A percentile compares a stretch with the other conserved stretches of the same genome.
Conservation (phyloP, 2,888 invertebrate species). For the Phaonia tiefii region DNA sequence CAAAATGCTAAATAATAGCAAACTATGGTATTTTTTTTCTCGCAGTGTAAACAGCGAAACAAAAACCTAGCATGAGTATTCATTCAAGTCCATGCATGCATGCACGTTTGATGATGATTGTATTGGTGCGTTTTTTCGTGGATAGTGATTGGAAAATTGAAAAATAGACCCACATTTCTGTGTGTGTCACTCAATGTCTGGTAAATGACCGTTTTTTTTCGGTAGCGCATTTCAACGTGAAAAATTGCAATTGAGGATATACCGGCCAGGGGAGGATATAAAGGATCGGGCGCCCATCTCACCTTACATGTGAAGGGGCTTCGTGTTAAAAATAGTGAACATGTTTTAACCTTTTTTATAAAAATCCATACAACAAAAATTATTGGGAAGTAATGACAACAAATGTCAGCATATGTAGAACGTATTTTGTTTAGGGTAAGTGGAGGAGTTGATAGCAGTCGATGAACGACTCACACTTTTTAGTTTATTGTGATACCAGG, state of each 20-base stretch:
- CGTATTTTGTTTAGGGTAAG: too few relatives aligned
- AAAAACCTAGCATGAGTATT: neutral
- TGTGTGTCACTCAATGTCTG: slow-evolving; percentile 25
- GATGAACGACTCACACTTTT: too few relatives aligned
- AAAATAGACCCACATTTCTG: slow-evolving; percentile 22
- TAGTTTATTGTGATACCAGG: too few relatives aligned
- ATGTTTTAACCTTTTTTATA: too few relatives aligned
- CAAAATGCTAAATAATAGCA: neutral
- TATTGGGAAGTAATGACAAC: too few relatives aligned
- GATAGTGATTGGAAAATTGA: slow-evolving; percentile 42
- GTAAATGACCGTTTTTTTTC: slow-evolving; percentile 11
- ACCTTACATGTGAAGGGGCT: too few relatives aligned
- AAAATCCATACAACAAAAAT: too few relatives aligned
- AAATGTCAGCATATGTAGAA: too few relatives aligned
- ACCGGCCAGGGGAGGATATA: too few relatives aligned
- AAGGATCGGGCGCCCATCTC: too few relatives aligned
- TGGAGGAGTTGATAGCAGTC: too few relatives aligned
- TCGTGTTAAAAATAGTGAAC: too few relatives aligned
- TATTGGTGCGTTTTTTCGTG: neutral
- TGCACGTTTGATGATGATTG: neutral
- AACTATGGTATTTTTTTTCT: slow-evolving; percentile 1
- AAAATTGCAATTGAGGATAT: slow-evolving; percentile 43
- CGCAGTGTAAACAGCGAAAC: slow-evolving; percentile 8
- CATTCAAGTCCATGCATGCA: neutral
- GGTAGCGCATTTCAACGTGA: slow-evolving; percentile 23